A percentile compares a stretch with the other conserved stretches of the same genome.
These are phyloP conservation scores for Apostichopus japonicus DNA, from an alignment of 35 echinoderm and acorn worm species.

Conservation along the genomic window DNA sequence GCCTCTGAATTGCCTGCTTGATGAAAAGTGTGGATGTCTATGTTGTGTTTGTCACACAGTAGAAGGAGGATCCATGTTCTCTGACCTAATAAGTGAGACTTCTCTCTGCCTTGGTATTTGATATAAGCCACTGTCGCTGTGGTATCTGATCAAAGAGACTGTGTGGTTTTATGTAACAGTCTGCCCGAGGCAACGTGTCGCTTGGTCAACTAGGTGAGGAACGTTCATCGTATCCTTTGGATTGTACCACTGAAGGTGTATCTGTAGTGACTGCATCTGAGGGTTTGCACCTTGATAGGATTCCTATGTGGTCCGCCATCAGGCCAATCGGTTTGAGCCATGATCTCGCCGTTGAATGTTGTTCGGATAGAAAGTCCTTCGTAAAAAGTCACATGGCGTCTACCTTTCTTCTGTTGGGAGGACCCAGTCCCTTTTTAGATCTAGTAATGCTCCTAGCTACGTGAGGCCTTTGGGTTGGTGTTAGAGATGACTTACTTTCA, in stretches of 20 bases:
- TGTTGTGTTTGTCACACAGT: background rate
- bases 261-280: background rate
- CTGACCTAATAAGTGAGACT: background rate
- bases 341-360: too few relatives aligned
- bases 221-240: background rate
- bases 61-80: background rate
- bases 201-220: slow-evolving; percentile 12
- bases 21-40: slow-evolving; percentile 16
- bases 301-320: background rate
- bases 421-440: background rate
- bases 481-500: background rate
- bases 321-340: background rate
- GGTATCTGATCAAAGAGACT: background rate
- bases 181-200: background rate
- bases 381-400: too few relatives aligned
- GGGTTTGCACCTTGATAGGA: background rate
- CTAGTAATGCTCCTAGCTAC: background rate
- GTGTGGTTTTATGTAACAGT: background rate
- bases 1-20: slow-evolving; percentile 4
- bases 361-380: too few relatives aligned
- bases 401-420: background rate
- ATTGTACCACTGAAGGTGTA: background rate
- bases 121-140: background rate
- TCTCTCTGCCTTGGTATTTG: background rate
- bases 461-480: background rate